Evolutionary conservation across 2,888 invertebrate species (phyloP).

Genomic region (Torymus auratus): DNA sequence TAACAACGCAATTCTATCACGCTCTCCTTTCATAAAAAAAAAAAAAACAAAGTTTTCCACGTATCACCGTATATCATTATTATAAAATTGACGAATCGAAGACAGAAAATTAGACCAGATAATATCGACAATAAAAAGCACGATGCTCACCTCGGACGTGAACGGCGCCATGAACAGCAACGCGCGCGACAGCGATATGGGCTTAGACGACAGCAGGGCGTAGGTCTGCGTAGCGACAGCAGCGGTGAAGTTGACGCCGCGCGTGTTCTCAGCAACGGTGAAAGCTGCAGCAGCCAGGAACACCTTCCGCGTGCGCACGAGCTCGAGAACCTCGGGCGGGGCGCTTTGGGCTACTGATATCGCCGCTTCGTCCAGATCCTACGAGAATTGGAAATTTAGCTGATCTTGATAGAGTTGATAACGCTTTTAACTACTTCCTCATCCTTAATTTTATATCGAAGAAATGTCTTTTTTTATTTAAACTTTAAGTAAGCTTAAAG

Average conservation of each 20-base stretch:
- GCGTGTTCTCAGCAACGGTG: slow-evolving; percentile 78
- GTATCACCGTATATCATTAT: no score
- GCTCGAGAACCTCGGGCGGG: slow-evolving; percentile 76
- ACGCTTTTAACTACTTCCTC: no score
- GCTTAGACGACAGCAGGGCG: slow-evolving; percentile 87
- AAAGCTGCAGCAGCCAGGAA: slow-evolving; percentile 81
- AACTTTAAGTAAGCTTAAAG: no score
- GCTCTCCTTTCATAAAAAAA: no score
- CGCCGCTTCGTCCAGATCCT: slow-evolving; percentile 35
- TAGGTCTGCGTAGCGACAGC: slow-evolving; percentile 89
- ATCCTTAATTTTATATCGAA: no score
- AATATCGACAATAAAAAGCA: background rate
- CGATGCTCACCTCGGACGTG: slow-evolving; percentile 75
- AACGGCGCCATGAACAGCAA: slow-evolving; percentile 91
- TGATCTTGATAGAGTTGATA: no score
- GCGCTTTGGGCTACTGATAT: slow-evolving; percentile 68
- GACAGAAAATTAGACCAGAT: no score
- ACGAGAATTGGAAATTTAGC: no score
- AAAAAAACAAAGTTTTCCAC: no score
- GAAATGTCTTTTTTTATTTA: no score
- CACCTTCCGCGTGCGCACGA: slow-evolving; percentile 78
- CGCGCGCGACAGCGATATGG: slow-evolving; percentile 88
- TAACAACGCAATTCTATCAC: no score
- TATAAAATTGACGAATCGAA: no score
- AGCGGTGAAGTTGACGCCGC: slow-evolving; percentile 85